Evolutionary conservation across 2,113 vertebrate species (phyloP).

Genomic region (Oryzias melastigma): DNA sequence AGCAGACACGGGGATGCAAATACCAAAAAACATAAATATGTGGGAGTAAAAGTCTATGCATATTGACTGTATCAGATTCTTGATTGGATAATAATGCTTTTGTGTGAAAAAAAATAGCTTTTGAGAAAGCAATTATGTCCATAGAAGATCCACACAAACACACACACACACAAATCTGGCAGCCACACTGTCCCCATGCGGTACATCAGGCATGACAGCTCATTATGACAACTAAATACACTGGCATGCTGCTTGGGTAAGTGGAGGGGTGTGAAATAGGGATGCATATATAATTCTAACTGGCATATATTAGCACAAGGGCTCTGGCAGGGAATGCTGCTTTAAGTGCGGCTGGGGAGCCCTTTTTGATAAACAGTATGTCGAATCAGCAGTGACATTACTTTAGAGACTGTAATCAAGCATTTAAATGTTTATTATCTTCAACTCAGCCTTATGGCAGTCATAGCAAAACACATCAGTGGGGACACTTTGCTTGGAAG

Average conservation of each 20-base stretch:
- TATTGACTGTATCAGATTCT: background rate
- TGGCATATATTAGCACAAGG: conserved; percentile 65
- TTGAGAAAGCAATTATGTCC: conserved; percentile 5
- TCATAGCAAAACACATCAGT: conserved; percentile 44
- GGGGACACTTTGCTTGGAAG: conserved; percentile 20
- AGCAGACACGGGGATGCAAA: conserved; percentile 3
- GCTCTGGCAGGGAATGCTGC: conserved; percentile 51
- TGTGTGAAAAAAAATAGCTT: background rate
- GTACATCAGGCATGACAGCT: conserved; percentile 71
- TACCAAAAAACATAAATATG: background rate
- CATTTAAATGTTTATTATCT: conserved; percentile 66
- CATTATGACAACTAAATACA: conserved; percentile 79
- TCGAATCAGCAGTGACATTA: conserved; percentile 64
- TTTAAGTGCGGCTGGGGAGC: conserved; percentile 57
- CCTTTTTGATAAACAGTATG: conserved; percentile 65
- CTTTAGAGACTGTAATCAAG: conserved; percentile 54
- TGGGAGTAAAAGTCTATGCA: background rate
- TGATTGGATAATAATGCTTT: background rate
- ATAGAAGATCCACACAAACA: conserved; percentile 8
- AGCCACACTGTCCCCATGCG: conserved; percentile 64
- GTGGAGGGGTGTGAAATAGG: conserved; percentile 51
- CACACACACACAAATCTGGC: conserved; percentile 39
- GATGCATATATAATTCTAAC: conserved; percentile 68
- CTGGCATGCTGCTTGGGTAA: conserved; percentile 67
- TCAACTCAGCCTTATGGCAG: conserved; percentile 26